phyloP scores from a whole-genome alignment of 2,113 vertebrate genomes.

The Lontra canadensis region DNA sequence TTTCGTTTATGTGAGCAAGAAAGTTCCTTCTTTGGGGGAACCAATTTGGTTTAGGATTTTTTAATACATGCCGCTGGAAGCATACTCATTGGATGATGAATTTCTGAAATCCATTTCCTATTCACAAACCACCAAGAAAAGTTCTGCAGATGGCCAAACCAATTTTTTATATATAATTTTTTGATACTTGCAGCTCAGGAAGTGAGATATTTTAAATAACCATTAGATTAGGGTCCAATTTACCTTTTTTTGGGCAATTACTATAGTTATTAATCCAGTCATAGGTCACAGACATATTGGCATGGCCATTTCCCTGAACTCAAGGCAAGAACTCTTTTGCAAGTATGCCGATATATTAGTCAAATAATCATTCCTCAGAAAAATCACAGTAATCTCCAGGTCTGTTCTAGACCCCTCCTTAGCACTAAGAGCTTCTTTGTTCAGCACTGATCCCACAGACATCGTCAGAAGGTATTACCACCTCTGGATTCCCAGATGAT shows the following conservation, averaged over 20 bases:
- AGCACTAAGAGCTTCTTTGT: background rate
- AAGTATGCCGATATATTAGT: background rate
- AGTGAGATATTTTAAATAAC: slow-evolving; percentile 11
- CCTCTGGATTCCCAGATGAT: background rate
- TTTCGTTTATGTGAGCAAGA: background rate
- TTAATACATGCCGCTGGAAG: background rate
- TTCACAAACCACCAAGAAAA: background rate
- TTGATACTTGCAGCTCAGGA: background rate
- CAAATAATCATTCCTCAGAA: background rate
- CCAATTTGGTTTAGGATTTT: slow-evolving; percentile 14
- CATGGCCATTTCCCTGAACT: background rate
- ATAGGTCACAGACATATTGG: background rate
- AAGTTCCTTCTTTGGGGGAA: background rate
- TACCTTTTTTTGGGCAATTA: background rate
- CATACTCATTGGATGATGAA: background rate
- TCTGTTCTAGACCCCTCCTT: background rate
- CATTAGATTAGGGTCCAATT: background rate
- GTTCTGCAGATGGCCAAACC: background rate
- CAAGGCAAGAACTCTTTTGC: background rate
- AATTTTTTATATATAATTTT: background rate
- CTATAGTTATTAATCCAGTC: background rate
- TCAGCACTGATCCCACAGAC: background rate
- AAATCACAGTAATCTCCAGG: background rate
- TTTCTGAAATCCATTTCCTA: slow-evolving; percentile 27
- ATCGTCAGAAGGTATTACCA: background rate